These are phyloP conservation scores for Balanococcus diminutus DNA, from an alignment of 2,888 invertebrate genomes.

Conservation along the genomic window DNA sequence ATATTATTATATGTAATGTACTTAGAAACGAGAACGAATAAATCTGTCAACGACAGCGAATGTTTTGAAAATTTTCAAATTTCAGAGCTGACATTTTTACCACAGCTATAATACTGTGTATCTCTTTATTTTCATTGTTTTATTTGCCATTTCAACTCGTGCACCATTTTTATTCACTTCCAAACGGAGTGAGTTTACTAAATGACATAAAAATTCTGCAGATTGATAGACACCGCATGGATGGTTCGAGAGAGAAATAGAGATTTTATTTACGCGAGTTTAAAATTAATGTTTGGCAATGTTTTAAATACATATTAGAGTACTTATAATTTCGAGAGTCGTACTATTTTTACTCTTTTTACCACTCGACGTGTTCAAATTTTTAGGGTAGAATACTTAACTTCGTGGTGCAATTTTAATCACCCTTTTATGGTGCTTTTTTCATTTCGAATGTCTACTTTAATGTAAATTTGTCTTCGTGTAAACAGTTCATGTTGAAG, in stretches of 20 bases:
- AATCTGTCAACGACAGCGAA: conserved; percentile 5
- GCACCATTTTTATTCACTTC: neutral
- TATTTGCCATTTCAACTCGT: neutral
- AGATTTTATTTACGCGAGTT: neutral
- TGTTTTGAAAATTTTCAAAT: neutral
- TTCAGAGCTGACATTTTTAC: neutral
- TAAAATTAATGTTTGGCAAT: neutral
- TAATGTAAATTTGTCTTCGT: neutral
- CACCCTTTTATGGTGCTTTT: neutral
- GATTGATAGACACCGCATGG: neutral
- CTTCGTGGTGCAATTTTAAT: neutral
- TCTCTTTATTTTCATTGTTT: neutral
- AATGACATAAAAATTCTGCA: neutral
- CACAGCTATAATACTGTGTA: neutral
- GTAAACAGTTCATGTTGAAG: neutral
- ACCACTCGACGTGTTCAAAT: neutral
- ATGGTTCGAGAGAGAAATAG: neutral
- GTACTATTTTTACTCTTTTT: neutral
- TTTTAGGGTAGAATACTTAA: neutral
- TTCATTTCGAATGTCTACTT: neutral
- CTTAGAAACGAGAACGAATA: neutral
- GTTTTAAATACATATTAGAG: neutral
- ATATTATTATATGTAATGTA: no score
- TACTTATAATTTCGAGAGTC: neutral
- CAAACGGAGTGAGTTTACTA: neutral